Percentiles rank a stretch among this genome's conserved stretches.
Conservation (phyloP, 1,140 invertebrate species). For the Eupristina koningsbergeri region DNA sequence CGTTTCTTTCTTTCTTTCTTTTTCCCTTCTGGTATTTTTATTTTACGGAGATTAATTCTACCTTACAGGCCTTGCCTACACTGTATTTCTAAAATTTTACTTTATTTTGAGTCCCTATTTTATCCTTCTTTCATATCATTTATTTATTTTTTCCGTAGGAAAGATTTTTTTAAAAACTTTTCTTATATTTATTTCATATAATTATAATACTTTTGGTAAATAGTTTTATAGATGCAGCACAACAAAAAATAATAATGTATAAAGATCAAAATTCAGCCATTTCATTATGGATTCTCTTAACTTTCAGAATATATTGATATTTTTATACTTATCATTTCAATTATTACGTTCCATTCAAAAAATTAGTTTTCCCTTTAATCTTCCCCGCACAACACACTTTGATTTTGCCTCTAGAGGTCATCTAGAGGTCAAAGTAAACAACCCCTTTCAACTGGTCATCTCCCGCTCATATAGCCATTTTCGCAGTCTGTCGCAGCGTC, state of each 20-base stretch:
- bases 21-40: neutral
- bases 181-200: neutral
- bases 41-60: constrained; percentile 27
- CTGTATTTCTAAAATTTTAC: constrained; percentile 33
- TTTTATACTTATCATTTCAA: too few species aligned
- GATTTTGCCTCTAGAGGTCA: neutral
- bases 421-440: neutral
- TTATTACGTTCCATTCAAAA: too few species aligned
- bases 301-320: too few species aligned
- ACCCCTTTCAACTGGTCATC: constrained; percentile 49
- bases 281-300: too few species aligned
- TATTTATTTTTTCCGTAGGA: neutral
- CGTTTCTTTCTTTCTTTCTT: neutral
- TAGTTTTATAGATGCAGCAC: too few species aligned
- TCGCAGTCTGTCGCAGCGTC: neutral
- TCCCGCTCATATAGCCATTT: neutral
- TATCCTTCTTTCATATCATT: too few species aligned
- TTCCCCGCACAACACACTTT: neutral
- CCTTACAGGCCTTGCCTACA: neutral
- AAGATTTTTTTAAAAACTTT: neutral
- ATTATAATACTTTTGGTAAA: too few species aligned
- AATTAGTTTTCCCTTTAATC: neutral
- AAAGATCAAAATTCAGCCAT: too few species aligned
- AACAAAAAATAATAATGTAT: too few species aligned
- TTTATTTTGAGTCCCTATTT: too few species aligned